A percentile compares a stretch with the other conserved stretches of the same genome.
These are phyloP conservation scores for Monoplex corrugatus DNA, from an alignment of 2,888 invertebrate species.

Conservation along the genomic window DNA sequence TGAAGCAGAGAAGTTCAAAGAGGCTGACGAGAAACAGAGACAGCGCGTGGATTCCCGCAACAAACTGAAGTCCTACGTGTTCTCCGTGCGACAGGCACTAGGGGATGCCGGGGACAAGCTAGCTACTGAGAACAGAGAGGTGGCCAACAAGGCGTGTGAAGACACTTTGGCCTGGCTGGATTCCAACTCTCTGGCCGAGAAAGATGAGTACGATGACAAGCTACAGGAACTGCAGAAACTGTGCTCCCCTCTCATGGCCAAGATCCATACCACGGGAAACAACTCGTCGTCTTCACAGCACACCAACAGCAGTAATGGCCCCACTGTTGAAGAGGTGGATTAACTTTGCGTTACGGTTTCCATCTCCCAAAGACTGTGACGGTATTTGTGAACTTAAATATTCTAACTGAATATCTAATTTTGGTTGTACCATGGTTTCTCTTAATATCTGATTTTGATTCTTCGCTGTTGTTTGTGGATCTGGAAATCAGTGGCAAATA, in stretches of 20 bases:
- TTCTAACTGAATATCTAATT: too few species aligned
- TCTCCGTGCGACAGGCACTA: slow-evolving; percentile 84
- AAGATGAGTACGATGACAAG: slow-evolving; percentile 88
- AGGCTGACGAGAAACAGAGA: slow-evolving; percentile 78
- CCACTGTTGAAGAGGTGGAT: slow-evolving; percentile 86
- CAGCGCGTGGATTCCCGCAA: slow-evolving; percentile 72
- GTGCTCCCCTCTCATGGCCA: slow-evolving; percentile 90
- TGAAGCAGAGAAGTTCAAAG: slow-evolving; percentile 78
- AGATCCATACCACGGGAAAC: slow-evolving; percentile 69
- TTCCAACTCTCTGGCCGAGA: slow-evolving; percentile 88
- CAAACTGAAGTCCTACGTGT: slow-evolving; percentile 74
- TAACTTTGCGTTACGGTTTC: slow-evolving; percentile 70
- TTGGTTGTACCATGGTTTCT: too few species aligned
- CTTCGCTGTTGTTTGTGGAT: too few species aligned
- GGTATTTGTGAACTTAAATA: neutral
- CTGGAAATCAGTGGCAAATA: too few species aligned
- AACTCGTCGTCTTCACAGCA: slow-evolving; percentile 60
- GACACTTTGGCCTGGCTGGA: slow-evolving; percentile 91
- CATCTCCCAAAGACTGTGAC: too few species aligned
- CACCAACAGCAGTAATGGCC: slow-evolving; percentile 74
- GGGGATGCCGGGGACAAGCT: slow-evolving; percentile 85
- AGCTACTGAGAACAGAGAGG: slow-evolving; percentile 86
- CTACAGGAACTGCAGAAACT: slow-evolving; percentile 89
- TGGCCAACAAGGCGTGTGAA: slow-evolving; percentile 83
- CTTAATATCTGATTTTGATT: too few species aligned